Evolutionary conservation across 2,797 vertebrate genomes (phyloP), one percentile per base, ranked within the genome.

Genomic region (Mionectes olivaceus): DNA sequence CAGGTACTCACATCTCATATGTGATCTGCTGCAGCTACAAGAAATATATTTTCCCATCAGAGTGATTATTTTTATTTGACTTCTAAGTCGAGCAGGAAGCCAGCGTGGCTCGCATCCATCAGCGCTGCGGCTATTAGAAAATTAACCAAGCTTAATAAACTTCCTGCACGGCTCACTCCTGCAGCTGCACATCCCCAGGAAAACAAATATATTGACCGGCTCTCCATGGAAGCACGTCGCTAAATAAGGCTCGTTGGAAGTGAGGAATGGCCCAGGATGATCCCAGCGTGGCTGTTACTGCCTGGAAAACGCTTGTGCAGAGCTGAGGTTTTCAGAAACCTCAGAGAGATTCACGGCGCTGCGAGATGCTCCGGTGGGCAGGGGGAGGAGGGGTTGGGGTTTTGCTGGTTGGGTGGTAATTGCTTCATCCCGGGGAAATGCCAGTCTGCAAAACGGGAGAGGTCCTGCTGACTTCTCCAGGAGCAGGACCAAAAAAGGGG

Each of bases 131-230:
- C 91, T 86, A 85, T 93, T 93, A 93, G 96, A 90, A 91, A 96
- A 94, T 95, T 90, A 94, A 95, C 91, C 76, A 27, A 83, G 91
- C 91, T 95, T 90, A 78, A 95, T 87, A 81, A 92, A 87, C 90
- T 78, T 94, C 83, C 91, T 81, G 89, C 93, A 30, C 15, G 57
- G 76, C 43, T 89, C 52, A 33, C 64, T 83, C 4, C 94, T 83
- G 91, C 84, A 64, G 89, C 91, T 80, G 52, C 50, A 10, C 22
- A 49, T 67, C 84, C 3, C 28, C 76, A 41, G 82, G 14, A 83
- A 77, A 87, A 80, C 84, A 90, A 59, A 91, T 27, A 19, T 4
- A 84, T 25, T 12, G 78, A 33, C 90, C 39, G 49, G 57, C 33
- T 83, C 83, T 49, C 95, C 12, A 0, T 30, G 78, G 79, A 92